phyloP scores from a whole-genome alignment of 2,113 vertebrate genomes.

The Nothoprocta perdicaria region DNA sequence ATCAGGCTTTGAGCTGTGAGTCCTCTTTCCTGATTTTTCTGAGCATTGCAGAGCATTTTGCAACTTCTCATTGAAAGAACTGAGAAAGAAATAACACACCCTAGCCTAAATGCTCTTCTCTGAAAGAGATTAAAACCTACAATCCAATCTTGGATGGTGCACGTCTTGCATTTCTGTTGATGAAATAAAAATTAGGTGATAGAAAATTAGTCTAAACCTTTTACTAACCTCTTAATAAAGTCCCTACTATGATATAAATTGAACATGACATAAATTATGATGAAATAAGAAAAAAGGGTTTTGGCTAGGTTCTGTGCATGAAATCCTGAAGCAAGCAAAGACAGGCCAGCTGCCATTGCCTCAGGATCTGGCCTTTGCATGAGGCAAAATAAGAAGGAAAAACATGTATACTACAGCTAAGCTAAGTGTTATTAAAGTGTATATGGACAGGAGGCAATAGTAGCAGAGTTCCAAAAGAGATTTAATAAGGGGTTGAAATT shows the following conservation, averaged over 20 bases:
- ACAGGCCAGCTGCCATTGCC: background rate
- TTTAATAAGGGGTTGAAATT: constrained; percentile 51
- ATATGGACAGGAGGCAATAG: background rate
- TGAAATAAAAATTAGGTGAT: background rate
- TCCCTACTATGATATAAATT: background rate
- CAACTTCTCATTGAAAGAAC: background rate
- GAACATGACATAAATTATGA: background rate
- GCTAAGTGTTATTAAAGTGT: background rate
- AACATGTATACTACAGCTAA: background rate
- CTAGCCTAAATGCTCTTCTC: background rate
- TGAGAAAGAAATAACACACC: background rate
- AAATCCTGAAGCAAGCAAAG: background rate
- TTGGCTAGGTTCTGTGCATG: background rate
- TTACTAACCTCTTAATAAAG: background rate
- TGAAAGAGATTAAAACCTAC: background rate
- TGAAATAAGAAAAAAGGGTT: background rate
- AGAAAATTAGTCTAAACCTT: background rate
- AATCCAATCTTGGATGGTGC: background rate
- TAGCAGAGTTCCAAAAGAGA: constrained; percentile 20
- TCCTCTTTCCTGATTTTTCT: background rate
- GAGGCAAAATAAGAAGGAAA: background rate
- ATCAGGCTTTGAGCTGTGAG: background rate
- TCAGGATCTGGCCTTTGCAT: background rate
- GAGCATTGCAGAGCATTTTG: background rate
- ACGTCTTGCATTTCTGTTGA: background rate